Base-by-base conservation (phyloP, 2,888 invertebrate genomes). In the Ectemnius cavifrons region DNA sequence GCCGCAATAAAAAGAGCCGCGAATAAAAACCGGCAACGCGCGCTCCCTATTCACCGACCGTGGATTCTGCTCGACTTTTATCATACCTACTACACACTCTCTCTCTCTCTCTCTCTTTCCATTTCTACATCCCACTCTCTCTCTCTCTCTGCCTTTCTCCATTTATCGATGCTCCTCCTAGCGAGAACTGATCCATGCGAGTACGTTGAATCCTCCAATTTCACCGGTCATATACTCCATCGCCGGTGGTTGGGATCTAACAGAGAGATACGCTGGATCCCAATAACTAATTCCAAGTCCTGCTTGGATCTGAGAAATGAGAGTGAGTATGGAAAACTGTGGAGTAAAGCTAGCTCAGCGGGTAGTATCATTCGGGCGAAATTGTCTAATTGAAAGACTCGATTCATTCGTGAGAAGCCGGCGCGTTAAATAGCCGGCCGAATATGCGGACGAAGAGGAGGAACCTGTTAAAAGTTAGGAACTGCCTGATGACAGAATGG, bases 391-490 rank as follows among this genome's bases (percentile, higher is more conserved):
- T 63, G 58, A 77, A 64, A 56, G 63, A 72, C 56, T 47, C 45
- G 57, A 68, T 62, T 57, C 75, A 76, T 69, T 71, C 64, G 63
- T 66, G 59, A 57, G 61, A 59, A 76, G 52, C 67, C 58, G 61
- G 20, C 52, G 47, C 27, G 71, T 72, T 37, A 52, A 67, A 73
- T 67, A 65, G 75, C 65, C 4, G n/a, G 16, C 5, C 71, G 23
- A 81, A 23, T 23, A 23, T 23, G 23, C 2, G 23, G 23, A 23
- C 3, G 23, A 2, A 23, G 73, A 76, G 77, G 82, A 82, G 77
- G 82, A 82, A 86, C 85, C 85, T 85, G 87, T 87, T 87, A 86
- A 87, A 88, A 88, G 86, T 89, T 88, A 71, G 72, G 75, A 86
- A 88, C 86, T 87, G 66, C 81, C 79, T 16, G 14, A 73, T 82